Evolutionary conservation across 2,888 invertebrate species (phyloP), one percentile per base, ranked within the genome.

Genomic region (Nowickia ferox): DNA sequence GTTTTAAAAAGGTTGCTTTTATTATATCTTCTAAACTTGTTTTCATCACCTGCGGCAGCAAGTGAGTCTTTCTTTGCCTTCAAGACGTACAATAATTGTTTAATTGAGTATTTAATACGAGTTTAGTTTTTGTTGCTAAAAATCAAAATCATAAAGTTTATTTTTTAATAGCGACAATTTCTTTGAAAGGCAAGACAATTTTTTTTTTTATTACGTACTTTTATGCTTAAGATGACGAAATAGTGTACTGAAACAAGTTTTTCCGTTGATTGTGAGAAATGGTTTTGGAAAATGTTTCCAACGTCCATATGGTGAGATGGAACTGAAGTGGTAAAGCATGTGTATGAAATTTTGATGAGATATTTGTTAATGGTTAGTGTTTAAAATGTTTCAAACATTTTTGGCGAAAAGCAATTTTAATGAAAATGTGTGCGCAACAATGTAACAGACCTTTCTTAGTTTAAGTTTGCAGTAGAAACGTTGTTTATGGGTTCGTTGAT

Each of bases 91-190:
- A 30, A 15, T 79, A 38, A 61, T 42, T 17, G 44, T 63, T 55
- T 63, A 38, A 42, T 63, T 79, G 38, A 15, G 44, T 38, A 48
- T 66, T 42, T 30, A 6, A 30, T 30, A n/a, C n/a, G n/a, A n/a
- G n/a, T 30, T 30, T 30, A 6, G 2, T 30, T 30, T 5, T 30
- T 77, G 53, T 59, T 40, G 61, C 46, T 44, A 40, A 44, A 44
- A 51, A 30, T 1, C 68, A 51, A 68, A 76, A 72, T 38, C 66
- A 66, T 71, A 71, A 66, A 65, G 15, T 65, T 11, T 74, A 78
- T 78, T 63, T 75, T 51, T 85, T 85, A 82, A 85, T 75, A 82
- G 71, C 63, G 59, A 74, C 44, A 65, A 82, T 85, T 82, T 65
- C 71, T 75, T 44, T 77, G 84, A 85, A 82, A 82, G 30, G 0